These are phyloP conservation scores for Chloroceryle aenea DNA, from an alignment of 2,113 vertebrate genomes.

Conservation along the genomic window DNA sequence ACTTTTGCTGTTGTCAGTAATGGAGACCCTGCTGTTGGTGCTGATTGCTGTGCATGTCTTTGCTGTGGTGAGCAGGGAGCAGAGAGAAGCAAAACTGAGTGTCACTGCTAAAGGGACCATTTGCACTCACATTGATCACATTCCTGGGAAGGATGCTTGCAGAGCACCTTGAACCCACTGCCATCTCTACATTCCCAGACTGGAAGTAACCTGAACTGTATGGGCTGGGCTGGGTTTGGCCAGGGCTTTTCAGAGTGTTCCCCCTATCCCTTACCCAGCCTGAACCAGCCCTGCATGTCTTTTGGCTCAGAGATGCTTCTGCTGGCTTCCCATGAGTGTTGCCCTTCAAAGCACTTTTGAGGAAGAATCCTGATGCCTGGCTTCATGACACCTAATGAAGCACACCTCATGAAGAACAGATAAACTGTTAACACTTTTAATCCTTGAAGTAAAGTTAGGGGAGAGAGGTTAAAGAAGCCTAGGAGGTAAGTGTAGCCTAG, in stretches of 20 bases:
- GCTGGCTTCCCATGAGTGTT: no score
- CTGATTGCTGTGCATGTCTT: neutral
- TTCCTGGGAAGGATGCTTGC: neutral
- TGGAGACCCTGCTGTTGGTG: neutral
- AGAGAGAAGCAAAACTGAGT: neutral
- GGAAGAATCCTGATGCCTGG: neutral
- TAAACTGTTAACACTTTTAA: neutral
- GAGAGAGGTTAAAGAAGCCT: neutral
- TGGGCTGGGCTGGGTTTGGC: neutral
- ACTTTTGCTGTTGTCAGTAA: fast-evolving
- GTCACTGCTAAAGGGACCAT: neutral
- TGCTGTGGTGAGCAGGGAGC: fast-evolving
- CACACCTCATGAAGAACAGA: neutral
- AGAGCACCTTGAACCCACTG: fast-evolving
- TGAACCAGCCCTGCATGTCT: no score
- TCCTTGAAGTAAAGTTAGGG: neutral
- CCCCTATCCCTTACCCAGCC: no score
- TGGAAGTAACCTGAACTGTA: neutral
- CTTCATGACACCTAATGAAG: fast-evolving
- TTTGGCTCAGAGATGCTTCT: no score
- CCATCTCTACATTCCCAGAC: fast-evolving
- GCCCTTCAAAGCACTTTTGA: neutral
- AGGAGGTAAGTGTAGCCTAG: neutral
- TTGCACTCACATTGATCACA: fast-evolving
- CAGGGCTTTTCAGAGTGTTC: neutral